Base-by-base conservation (phyloP, 2,888 invertebrate genomes). In the Ischnus inquisitorius region DNA sequence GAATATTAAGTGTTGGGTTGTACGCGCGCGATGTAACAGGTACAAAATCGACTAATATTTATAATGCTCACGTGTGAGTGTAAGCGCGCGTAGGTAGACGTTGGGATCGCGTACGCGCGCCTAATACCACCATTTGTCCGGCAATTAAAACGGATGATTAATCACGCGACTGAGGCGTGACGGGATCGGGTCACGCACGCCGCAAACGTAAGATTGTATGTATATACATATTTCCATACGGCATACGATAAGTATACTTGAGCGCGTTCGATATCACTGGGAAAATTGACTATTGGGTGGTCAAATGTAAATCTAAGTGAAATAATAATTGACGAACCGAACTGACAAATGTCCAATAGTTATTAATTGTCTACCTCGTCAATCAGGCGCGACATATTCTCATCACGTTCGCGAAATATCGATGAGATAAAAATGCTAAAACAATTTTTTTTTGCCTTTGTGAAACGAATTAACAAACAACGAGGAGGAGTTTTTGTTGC, bases 101-200 rank as follows among this genome's bases (percentile, higher is more conserved):
- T 28, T 48, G 41, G 57, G 43, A 12, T 28, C 46, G 67, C 28
- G 43, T 46, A 34, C 69, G 39, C 43, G 34, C 60, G 85, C 87
- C 88, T 90, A 90, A 89, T 90, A 87, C 86, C 88, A 87, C 88
- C 89, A 89, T 90, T 91, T 90, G 90, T 91, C 91, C 87, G 88
- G 88, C 89, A 91, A 91, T 91, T 91, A 91, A 91, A 91, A 88
- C 83, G 80, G 74, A 86, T 91, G 90, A 90, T 91, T 89, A 91
- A 91, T 91, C 86, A 69, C 69, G 89, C 80, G 87, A 79, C 85
- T 83, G 79, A 82, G 82, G 82, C 84, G 83, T 79, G 87, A 86
- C 80, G 69, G 78, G 74, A 86, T 79, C 77, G 85, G 83, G 83
- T 86, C 88, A 83, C 83, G 85, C 79, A 85, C 79, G 25, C 57